These are phyloP conservation scores for Nanorana parkeri DNA, from an alignment of 2,113 vertebrate species.

Conservation along the genomic window DNA sequence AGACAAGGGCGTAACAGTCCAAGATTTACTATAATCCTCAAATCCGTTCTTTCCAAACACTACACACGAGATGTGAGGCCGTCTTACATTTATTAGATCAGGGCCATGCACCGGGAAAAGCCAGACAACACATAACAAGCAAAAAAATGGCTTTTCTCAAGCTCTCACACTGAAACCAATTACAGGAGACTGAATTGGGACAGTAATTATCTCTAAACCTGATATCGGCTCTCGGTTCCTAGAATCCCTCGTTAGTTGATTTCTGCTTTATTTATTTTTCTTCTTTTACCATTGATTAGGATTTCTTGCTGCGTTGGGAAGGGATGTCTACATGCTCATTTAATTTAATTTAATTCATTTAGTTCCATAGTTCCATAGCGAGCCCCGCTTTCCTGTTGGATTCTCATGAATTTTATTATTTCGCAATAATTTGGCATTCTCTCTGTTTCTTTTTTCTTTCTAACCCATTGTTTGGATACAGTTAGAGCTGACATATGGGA, in stretches of 20 bases:
- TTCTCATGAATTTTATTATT: background rate
- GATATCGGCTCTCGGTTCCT: background rate
- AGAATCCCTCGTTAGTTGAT: background rate
- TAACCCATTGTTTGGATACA: too few relatives aligned
- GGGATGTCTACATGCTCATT: background rate
- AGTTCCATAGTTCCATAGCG: background rate
- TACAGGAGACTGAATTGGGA: background rate
- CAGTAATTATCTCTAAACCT: background rate
- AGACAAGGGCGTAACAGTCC: constrained; percentile 28
- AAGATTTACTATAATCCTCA: constrained; percentile 36
- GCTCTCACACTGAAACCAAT: background rate
- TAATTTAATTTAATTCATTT: constrained; percentile 5
- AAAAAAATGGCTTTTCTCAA: background rate
- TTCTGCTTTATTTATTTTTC: constrained; percentile 5
- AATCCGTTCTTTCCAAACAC: constrained; percentile 28
- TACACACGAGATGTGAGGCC: background rate
- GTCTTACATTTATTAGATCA: constrained; percentile 33
- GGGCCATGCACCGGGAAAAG: background rate
- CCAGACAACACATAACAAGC: constrained; percentile 18
- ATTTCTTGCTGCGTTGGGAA: background rate
- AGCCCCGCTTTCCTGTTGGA: background rate
- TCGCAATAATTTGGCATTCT: too few relatives aligned
- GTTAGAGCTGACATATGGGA: too few relatives aligned
- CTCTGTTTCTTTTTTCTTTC: too few relatives aligned
- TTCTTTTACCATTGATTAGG: constrained; percentile 4